These are phyloP conservation scores for Camelus bactrianus DNA, from an alignment of 2,113 vertebrate species.

Conservation along the genomic window DNA sequence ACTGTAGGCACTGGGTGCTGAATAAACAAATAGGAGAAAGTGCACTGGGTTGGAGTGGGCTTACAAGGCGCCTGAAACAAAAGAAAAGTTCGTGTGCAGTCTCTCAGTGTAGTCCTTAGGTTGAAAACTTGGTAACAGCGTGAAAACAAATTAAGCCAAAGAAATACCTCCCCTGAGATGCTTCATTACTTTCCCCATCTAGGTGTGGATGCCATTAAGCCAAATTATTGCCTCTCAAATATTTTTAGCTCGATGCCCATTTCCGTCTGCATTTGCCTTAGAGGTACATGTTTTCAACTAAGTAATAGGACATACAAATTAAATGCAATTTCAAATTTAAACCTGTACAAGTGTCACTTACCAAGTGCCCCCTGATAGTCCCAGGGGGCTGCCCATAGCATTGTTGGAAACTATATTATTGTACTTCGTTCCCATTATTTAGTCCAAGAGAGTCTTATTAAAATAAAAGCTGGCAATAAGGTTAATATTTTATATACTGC, in stretches of 20 bases:
- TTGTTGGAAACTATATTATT: conserved; percentile 75
- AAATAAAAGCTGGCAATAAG: conserved; percentile 80
- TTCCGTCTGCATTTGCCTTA: conserved; percentile 85
- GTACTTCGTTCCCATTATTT: conserved; percentile 79
- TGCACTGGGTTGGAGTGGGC: fast-evolving
- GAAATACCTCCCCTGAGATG: conserved; percentile 65
- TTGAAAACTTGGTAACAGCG: conserved; percentile 64
- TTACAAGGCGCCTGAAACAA: neutral
- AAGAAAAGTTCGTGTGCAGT: conserved; percentile 39
- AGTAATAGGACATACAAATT: conserved; percentile 89
- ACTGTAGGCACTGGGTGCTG: fast-evolving
- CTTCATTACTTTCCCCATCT: conserved; percentile 77
- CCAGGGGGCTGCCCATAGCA: conserved; percentile 86
- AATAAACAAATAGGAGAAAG: neutral
- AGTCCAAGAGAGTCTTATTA: conserved; percentile 81
- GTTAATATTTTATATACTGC: conserved; percentile 78
- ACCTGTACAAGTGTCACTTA: conserved; percentile 86
- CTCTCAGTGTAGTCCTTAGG: conserved; percentile 32
- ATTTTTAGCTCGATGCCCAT: conserved; percentile 86
- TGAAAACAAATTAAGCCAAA: conserved; percentile 69
- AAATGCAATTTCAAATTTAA: conserved; percentile 89
- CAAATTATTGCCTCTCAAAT: conserved; percentile 85
- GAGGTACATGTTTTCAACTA: conserved; percentile 86
- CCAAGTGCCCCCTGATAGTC: conserved; percentile 78
- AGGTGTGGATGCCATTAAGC: conserved; percentile 83